phyloP scores from a whole-genome alignment of 2,113 vertebrate species.

The Elanoides forficatus region DNA sequence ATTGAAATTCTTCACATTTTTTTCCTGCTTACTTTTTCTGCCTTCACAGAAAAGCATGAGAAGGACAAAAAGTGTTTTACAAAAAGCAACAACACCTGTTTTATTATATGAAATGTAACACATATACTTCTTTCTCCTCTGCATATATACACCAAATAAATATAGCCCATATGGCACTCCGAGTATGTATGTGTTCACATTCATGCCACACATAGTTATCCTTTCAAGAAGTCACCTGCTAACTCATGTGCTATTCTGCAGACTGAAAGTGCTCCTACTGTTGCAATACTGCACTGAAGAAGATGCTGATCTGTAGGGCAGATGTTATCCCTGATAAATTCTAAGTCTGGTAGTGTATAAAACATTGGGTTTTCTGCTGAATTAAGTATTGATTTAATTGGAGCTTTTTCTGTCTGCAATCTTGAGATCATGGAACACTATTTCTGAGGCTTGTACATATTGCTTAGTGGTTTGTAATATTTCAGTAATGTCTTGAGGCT shows the following conservation, averaged over 20 bases:
- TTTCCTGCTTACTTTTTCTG: constrained; percentile 21
- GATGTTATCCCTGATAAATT: constrained; percentile 16
- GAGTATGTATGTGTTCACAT: constrained; percentile 20
- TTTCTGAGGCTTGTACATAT: constrained; percentile 22
- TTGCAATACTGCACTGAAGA: background rate
- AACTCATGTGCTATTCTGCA: background rate
- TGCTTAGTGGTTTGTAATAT: constrained; percentile 30
- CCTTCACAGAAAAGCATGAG: background rate
- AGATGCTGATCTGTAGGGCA: constrained; percentile 25
- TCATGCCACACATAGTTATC: constrained; percentile 56
- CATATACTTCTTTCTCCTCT: constrained; percentile 10
- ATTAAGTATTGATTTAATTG: constrained; percentile 51
- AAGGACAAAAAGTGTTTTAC: background rate
- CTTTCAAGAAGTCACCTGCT: constrained; percentile 51
- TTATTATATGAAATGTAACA: constrained; percentile 37
- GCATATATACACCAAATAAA: constrained; percentile 39
- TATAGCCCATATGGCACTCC: constrained; percentile 47
- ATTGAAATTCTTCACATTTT: constrained; percentile 62
- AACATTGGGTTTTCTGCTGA: background rate
- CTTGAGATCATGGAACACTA: background rate
- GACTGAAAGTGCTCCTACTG: constrained; percentile 18
- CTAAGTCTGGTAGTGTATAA: background rate
- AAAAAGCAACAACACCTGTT: constrained; percentile 56
- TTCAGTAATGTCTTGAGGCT: constrained; percentile 44
- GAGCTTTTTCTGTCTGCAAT: constrained; percentile 15